Base-by-base conservation (phyloP, 2,113 vertebrate species). In the Mohoua ochrocephala region DNA sequence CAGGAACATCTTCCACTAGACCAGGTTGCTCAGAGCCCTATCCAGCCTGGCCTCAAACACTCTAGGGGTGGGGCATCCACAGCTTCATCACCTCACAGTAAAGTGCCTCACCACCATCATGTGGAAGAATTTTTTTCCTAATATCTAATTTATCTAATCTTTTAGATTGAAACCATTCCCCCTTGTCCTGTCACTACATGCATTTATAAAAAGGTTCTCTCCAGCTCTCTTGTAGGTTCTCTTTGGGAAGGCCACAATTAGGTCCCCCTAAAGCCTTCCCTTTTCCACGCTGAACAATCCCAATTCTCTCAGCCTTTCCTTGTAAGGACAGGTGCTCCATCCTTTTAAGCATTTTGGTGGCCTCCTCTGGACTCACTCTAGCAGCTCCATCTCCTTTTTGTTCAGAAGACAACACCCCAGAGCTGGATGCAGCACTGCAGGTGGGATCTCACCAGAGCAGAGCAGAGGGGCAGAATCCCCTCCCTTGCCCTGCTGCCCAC, bases 401-500 rank as follows among this genome's bases (percentile, higher is more conserved):
- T 41, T 35, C n/a, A 3, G 39, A 1, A 6, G 45, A 35, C 16
- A 39, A 39, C 39, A 39, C 12, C 30, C 39, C 39, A 61, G 24
- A 54, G 20, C 30, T 53, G 70, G n/a, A 16, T 41, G 23, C n/a
- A 61, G 41, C 54, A 15, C 28, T 61, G n/a, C 70, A 68, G 53
- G 4, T 35, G 47, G 33, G 23, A 11, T 68, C 60, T 39, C 28
- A 67, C 3, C 12, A 74, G 44, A 45, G 52, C 12, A 74, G 37
- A 45, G 52, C 41, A 64, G 9, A 74, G 39, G 17, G 21, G 6
- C 9, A 47, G 70, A 76, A 68, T 11, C 8, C 30, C 16, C n/a
- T 53, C 24, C 30, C 5, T 54, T 3, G 1, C 4, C 39, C 20
- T 53, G 30, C 61, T 35, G 47, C 1, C 19, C 53, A 18, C 0